Conservation (phyloP, 2,888 invertebrate genomes). For the Drosophila nigricruria region DNA sequence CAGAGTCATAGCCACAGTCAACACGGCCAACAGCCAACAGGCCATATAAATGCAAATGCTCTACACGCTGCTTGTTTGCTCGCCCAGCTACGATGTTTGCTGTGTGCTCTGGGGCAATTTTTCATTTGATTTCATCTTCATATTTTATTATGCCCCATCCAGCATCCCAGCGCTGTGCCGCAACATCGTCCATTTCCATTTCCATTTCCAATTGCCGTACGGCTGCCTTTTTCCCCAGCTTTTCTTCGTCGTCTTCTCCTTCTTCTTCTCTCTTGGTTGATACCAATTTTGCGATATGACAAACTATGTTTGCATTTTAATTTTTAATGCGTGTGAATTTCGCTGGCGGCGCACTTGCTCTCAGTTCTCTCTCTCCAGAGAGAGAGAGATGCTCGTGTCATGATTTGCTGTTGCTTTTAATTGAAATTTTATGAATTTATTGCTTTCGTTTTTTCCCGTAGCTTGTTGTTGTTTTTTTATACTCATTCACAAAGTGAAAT, state of each 20-base stretch:
- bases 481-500: too few species aligned
- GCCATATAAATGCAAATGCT: conserved; percentile 82
- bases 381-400: conserved; percentile 77
- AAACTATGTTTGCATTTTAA: conserved; percentile 81
- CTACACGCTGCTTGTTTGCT: conserved; percentile 69
- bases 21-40: conserved; percentile 34
- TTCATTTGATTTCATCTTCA: conserved; percentile 82
- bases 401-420: conserved; percentile 83
- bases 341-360: conserved; percentile 73
- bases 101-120: conserved; percentile 81
- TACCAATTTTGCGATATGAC: conserved; percentile 81
- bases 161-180: conserved; percentile 12
- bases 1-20: conserved; percentile 10
- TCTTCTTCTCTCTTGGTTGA: conserved; percentile 42
- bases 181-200: conserved; percentile 56
- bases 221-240: conserved; percentile 30
- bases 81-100: conserved; percentile 52
- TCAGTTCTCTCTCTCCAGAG: conserved; percentile 26
- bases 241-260: conserved; percentile 14
- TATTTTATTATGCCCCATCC: conserved; percentile 72
- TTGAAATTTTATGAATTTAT: conserved; percentile 83
- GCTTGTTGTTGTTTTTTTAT: neutral
- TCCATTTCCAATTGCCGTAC: conserved; percentile 59
- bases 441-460: conserved; percentile 57
- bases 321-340: conserved; percentile 84